phyloP scores from a whole-genome alignment of 1,140 invertebrate species.

The Drosophila saltans region DNA sequence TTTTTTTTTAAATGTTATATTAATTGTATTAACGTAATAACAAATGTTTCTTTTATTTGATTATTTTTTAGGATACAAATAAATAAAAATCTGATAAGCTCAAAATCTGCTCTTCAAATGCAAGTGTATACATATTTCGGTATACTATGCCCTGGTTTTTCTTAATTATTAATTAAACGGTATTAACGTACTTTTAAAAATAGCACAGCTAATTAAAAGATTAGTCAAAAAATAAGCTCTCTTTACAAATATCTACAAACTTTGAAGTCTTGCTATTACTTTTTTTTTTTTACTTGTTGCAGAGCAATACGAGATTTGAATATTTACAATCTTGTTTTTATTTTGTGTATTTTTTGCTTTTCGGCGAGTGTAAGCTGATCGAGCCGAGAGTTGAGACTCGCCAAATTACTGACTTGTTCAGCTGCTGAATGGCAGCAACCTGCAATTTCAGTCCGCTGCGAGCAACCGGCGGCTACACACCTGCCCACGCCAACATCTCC shows the following conservation, averaged over 20 bases:
- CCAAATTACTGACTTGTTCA: constrained; percentile 43
- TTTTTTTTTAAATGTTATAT: too few species aligned
- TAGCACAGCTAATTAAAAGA: background rate
- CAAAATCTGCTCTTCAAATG: too few species aligned
- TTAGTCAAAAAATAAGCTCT: background rate
- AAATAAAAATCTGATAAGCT: too few species aligned
- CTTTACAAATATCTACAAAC: background rate
- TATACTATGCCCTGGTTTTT: background rate
- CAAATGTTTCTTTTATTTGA: too few species aligned
- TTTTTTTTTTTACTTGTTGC: constrained; percentile 1
- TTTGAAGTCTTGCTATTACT: background rate
- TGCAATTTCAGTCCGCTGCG: constrained; percentile 67
- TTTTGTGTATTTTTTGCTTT: background rate
- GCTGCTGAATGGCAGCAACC: constrained; percentile 38
- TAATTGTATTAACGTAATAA: too few species aligned
- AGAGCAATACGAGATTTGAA: constrained; percentile 2
- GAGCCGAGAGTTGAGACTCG: constrained; percentile 15
- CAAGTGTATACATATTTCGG: too few species aligned
- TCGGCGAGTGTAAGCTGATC: constrained; percentile 25
- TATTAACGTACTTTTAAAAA: background rate
- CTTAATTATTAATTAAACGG: background rate
- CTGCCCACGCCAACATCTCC: constrained; percentile 45
- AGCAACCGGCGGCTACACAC: constrained; percentile 73
- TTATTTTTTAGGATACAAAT: too few species aligned
- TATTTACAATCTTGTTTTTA: background rate